Evolutionary conservation across 1,140 invertebrate species (phyloP).

Genomic region (Cheumatopsyche charites): DNA sequence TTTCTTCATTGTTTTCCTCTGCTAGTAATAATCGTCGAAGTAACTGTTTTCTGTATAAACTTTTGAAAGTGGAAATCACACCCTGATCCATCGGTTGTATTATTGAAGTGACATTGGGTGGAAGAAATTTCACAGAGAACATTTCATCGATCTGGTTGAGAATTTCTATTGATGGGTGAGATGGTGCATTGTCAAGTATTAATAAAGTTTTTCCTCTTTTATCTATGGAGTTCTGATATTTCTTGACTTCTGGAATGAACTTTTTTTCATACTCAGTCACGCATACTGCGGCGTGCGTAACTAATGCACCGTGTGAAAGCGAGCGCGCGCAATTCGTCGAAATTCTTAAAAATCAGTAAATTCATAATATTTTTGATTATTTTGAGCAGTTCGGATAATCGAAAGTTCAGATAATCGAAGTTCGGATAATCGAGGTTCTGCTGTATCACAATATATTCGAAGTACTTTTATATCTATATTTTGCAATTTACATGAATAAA

Average conservation of each 20-base stretch:
- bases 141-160: constrained; percentile 10
- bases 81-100: constrained; percentile 5
- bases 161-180: background rate
- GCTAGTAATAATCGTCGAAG: constrained; percentile 15
- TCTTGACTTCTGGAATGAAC: constrained; percentile 14
- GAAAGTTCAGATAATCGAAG: no score
- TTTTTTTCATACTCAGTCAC: constrained; percentile 7
- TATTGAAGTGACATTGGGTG: background rate
- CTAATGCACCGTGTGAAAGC: no score
- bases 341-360: no score
- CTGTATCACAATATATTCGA: no score
- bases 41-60: constrained; percentile 2
- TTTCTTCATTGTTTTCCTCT: constrained; percentile 26
- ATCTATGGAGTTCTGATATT: constrained; percentile 14
- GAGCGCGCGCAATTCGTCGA: no score
- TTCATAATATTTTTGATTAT: no score
- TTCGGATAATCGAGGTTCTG: no score
- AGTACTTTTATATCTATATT: no score
- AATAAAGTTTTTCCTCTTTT: constrained; percentile 11
- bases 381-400: no score
- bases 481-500: no score
- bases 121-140: background rate
- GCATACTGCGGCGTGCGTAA: no score
- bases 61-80: background rate
- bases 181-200: constrained; percentile 4